Percentiles rank a stretch among this genome's conserved stretches.
Conservation (phyloP, 2,113 vertebrate genomes). For the Lamprotornis superbus region DNA sequence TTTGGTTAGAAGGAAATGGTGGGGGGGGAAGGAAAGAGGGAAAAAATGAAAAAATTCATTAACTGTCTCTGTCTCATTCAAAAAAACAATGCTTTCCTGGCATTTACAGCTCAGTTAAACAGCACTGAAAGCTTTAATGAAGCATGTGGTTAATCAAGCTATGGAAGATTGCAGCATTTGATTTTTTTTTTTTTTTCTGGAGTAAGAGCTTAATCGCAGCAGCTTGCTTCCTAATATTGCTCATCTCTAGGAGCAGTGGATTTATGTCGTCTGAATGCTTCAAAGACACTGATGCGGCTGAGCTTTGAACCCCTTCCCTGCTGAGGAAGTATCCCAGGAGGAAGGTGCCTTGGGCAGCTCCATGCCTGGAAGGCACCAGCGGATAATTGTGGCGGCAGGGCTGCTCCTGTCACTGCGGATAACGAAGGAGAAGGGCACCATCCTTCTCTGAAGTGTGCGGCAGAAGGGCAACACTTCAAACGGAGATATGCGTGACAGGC, state of each 20-base stretch:
- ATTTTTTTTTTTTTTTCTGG: not conserved
- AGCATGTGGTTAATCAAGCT: constrained; percentile 26
- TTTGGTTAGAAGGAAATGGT: not conserved
- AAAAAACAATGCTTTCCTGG: not conserved
- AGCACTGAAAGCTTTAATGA: constrained; percentile 30
- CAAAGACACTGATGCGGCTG: not conserved
- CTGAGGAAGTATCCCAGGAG: not conserved
- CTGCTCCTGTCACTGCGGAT: not conserved
- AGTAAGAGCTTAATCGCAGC: not conserved
- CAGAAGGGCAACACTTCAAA: not conserved
- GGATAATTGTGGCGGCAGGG: not conserved
- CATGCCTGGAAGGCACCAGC: not conserved
- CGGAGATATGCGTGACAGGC: not conserved
- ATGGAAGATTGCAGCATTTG: not conserved
- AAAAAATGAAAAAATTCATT: rapidly evolving
- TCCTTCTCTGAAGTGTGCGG: not conserved
- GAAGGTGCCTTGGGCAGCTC: not conserved
- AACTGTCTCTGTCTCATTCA: not conserved
- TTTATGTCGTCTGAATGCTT: not conserved
- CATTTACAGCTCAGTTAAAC: not conserved
- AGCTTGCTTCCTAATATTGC: not conserved
- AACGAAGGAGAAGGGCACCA: not conserved
- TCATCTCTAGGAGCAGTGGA: not conserved
- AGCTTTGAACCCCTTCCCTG: constrained; percentile 50
- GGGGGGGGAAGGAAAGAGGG: rapidly evolving